phyloP scores from a whole-genome alignment of 2,797 vertebrate species.

The Hemibagrus guttatus region DNA sequence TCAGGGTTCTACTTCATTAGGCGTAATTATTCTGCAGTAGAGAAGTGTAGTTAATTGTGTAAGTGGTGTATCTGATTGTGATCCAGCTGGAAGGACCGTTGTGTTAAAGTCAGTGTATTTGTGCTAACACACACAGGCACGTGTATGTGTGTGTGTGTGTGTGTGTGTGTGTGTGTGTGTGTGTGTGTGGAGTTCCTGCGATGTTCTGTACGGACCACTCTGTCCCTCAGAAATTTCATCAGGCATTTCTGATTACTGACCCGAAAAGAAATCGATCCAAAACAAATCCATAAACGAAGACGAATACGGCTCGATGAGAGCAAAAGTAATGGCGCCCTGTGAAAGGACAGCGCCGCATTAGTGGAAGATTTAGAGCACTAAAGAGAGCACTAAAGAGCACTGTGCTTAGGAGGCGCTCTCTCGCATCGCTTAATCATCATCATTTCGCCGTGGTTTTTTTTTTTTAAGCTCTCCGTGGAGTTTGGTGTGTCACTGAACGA shows the following conservation, averaged over 20 bases:
- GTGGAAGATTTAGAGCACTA: background rate
- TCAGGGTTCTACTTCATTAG: conserved; percentile 27
- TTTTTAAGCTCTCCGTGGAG: background rate
- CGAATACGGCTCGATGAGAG: background rate
- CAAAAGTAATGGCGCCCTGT: background rate
- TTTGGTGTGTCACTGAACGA: background rate
- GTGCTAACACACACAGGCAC: background rate
- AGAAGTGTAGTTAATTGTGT: conserved; percentile 1
- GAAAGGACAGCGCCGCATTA: background rate
- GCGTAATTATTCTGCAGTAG: conserved; percentile 13
- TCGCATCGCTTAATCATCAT: background rate
- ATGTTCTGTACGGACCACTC: background rate
- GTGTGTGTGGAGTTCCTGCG: background rate
- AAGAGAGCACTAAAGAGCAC: too few species aligned
- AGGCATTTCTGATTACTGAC: background rate
- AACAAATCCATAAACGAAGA: background rate
- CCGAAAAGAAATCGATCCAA: background rate
- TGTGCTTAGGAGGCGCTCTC: background rate
- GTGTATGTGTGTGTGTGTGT: too few species aligned
- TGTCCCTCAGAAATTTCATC: background rate
- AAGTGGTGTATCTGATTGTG: conserved; percentile 1
- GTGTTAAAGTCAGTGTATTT: background rate
- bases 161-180: too few species aligned
- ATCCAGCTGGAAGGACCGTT: background rate
- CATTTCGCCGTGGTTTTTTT: background rate